Conservation (phyloP, 2,888 invertebrate genomes). For the Mesochorus sp. region DNA sequence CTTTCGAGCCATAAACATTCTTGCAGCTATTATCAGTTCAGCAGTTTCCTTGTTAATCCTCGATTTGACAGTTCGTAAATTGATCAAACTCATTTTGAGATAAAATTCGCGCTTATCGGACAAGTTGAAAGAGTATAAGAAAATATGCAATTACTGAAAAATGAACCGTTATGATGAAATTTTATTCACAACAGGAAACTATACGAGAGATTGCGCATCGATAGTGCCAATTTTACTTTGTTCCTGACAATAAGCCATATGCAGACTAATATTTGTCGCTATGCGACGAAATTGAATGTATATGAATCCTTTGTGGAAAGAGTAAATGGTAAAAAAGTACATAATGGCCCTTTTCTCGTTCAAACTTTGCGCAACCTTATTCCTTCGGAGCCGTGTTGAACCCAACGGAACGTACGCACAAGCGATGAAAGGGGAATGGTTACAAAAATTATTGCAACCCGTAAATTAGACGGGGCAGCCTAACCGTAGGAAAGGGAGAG, state of each 20-base stretch:
- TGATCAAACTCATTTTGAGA: background rate
- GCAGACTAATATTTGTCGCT: slow-evolving; percentile 12
- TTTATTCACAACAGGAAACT: too few species aligned
- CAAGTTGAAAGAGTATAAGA: too few species aligned
- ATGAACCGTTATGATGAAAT: too few species aligned
- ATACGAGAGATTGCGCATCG: too few species aligned
- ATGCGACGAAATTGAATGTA: slow-evolving; percentile 52
- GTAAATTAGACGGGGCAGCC: slow-evolving; percentile 56
- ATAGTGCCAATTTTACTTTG: too few species aligned
- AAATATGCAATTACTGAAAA: too few species aligned
- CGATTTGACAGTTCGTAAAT: slow-evolving; percentile 4
- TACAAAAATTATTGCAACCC: slow-evolving; percentile 58
- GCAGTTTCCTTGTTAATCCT: too few species aligned
- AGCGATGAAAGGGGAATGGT: background rate
- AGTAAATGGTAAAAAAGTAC: slow-evolving; percentile 13
- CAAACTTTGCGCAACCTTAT: background rate
- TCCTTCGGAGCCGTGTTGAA: background rate
- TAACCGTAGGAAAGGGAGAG: slow-evolving; percentile 57
- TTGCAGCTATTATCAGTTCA: too few species aligned
- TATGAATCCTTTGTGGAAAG: slow-evolving; percentile 20
- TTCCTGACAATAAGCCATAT: background rate
- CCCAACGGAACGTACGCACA: background rate
- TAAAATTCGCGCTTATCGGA: background rate
- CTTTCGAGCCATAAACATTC: too few species aligned
- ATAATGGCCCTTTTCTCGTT: slow-evolving; percentile 45